Conservation (phyloP, 2,797 vertebrate genomes). For the Natrix natrix region DNA sequence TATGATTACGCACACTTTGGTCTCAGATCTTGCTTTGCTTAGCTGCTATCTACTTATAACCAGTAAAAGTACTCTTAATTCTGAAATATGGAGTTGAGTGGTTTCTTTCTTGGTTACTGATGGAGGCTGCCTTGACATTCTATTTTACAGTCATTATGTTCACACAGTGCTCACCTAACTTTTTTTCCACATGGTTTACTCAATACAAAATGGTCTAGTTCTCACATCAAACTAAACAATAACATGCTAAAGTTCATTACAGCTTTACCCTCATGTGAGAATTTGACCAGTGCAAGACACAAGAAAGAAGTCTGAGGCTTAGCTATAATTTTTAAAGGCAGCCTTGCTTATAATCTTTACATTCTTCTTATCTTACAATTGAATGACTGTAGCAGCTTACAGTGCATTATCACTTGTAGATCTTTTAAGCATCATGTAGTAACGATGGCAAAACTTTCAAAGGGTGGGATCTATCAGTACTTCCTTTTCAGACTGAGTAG, state of each 20-base stretch:
- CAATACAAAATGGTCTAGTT: background rate
- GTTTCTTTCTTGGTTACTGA: no score
- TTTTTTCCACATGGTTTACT: background rate
- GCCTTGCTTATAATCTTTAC: background rate
- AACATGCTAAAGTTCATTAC: background rate
- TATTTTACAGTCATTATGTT: background rate
- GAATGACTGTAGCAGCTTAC: background rate
- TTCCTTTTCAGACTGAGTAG: background rate
- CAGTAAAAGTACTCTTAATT: no score
- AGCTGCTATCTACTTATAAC: no score
- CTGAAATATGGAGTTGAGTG: no score
- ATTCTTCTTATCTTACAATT: background rate
- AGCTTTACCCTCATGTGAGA: background rate
- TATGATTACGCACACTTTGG: no score
- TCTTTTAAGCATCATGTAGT: background rate
- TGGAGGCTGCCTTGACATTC: no score
- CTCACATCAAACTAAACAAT: background rate
- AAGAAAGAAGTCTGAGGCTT: background rate
- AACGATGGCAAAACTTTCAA: background rate
- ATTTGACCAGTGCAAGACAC: background rate
- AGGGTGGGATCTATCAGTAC: background rate
- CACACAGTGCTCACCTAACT: background rate
- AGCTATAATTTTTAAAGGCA: constrained; percentile 1
- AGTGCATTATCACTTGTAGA: background rate
- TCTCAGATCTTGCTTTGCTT: no score